Base-by-base conservation (phyloP, 2,113 vertebrate genomes). In the Micronisus gabar region DNA sequence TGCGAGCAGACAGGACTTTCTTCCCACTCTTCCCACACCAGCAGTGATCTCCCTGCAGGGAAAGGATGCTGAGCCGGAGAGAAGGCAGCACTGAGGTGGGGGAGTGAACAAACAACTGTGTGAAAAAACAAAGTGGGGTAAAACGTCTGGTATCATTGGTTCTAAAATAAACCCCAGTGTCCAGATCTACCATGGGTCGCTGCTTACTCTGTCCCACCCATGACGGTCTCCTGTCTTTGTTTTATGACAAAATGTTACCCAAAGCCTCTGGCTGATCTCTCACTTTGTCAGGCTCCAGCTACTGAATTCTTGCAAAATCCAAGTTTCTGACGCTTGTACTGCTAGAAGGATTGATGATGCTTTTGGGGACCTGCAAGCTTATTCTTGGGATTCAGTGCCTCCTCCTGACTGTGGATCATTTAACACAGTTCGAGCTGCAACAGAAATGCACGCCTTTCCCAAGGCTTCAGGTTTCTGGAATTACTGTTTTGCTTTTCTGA, bases 61-160 rank as follows among this genome's bases (percentile, higher is more conserved):
- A 30, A 63, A 21, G 48, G 30, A 56, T 10, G 29, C 5, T 0
- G 4, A 72, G 38, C 9, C 26, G 0, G 0, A 48, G n/a, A 50
- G 45, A 48, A 66, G 15, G 58, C 38, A 72, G 45, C 13, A 4
- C 18, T 0, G 1, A 78, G 30, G 36, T 4, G 9, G 27, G 15
- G 34, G 14, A 91, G 19, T 1, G 4, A 63, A 15, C 26, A 41
- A 71, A 45, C 13, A 36, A 17, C 18, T 9, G 15, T 16, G 32
- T n/a, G 52, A 66, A 66, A 65, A 47, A 53, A 8, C 14, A 59
- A 93, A 56, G 18, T 30, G 16, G 29, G 38, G 23, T 26, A 73
- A 73, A 73, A 61, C 1, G 3, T 53, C 38, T 40, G 20, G 45
- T 41, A 15, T 10, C n/a, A 30, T 11, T 47, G 9, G 76, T 62